Percentiles rank a stretch among this genome's conserved stretches.
These are phyloP conservation scores for Hipparchia semele DNA, from an alignment of 2,888 invertebrate genomes.

Conservation along the genomic window DNA sequence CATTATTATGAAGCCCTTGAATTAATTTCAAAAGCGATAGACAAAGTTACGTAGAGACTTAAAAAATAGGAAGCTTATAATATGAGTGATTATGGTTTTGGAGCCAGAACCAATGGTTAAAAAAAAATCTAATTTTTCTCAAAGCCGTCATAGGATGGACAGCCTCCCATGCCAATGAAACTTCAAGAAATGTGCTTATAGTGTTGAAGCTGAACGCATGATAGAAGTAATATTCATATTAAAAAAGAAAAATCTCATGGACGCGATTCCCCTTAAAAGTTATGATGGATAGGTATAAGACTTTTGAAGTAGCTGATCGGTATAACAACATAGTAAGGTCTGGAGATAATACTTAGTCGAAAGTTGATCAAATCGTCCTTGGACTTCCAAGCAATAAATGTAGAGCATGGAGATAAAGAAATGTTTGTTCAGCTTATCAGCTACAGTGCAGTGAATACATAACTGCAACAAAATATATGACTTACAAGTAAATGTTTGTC, in stretches of 20 bases:
- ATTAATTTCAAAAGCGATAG: not conserved
- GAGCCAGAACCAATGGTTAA: too few species aligned
- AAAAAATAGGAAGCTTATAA: not conserved
- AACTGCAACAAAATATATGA: conserved; percentile 13
- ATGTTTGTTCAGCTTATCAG: conserved; percentile 24
- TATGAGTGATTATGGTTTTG: too few species aligned
- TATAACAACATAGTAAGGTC: not conserved
- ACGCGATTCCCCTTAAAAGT: too few species aligned
- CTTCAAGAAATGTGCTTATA: too few species aligned
- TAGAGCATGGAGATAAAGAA: conserved; percentile 27
- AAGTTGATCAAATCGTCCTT: conserved; percentile 18
- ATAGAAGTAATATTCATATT: too few species aligned
- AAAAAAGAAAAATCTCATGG: too few species aligned
- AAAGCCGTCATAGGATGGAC: too few species aligned
- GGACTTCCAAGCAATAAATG: conserved; percentile 25
- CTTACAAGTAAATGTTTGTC: conserved; percentile 10
- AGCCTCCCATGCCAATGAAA: too few species aligned
- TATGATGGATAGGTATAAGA: not conserved
- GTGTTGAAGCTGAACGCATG: too few species aligned
- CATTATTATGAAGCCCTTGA: not conserved
- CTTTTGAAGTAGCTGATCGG: not conserved
- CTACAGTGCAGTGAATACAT: conserved; percentile 22
- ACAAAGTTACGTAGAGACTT: not conserved
- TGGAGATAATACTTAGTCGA: not conserved
- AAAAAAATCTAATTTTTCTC: too few species aligned